These are phyloP conservation scores for Pica pica DNA, from an alignment of 2,113 vertebrate genomes.

Conservation along the genomic window DNA sequence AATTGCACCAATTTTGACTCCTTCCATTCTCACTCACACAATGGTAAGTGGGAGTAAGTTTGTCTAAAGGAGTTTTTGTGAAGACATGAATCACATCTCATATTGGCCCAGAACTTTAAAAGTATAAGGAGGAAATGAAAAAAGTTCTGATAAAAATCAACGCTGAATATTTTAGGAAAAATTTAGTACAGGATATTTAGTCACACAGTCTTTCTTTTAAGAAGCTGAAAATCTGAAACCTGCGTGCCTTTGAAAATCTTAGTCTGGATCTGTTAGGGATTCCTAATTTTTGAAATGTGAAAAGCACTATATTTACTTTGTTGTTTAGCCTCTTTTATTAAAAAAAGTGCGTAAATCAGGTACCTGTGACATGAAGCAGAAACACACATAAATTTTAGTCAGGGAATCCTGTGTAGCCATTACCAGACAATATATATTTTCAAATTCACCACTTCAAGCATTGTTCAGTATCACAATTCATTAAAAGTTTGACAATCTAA, in stretches of 20 bases:
- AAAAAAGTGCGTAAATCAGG: background rate
- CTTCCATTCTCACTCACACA: constrained; percentile 24
- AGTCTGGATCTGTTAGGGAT: background rate
- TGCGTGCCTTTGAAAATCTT: background rate
- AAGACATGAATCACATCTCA: constrained; percentile 13
- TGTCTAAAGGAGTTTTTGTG: background rate
- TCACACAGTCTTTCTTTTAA: background rate
- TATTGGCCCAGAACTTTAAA: background rate
- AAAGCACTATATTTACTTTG: background rate
- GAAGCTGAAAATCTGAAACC: background rate
- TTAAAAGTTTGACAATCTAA: background rate
- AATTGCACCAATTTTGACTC: constrained; percentile 27
- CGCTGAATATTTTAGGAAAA: background rate
- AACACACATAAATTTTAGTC: background rate
- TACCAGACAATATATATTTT: background rate
- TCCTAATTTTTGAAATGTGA: background rate
- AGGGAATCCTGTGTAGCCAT: background rate
- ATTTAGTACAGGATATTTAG: background rate
- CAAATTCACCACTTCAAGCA: background rate
- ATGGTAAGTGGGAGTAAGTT: constrained; percentile 23
- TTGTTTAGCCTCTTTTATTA: background rate
- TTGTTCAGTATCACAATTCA: background rate
- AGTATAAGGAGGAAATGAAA: background rate
- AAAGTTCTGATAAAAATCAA: background rate
- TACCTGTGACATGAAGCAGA: background rate